Evolutionary conservation across 2,113 vertebrate species (phyloP).

Genomic region (Terrapene triunguis): DNA sequence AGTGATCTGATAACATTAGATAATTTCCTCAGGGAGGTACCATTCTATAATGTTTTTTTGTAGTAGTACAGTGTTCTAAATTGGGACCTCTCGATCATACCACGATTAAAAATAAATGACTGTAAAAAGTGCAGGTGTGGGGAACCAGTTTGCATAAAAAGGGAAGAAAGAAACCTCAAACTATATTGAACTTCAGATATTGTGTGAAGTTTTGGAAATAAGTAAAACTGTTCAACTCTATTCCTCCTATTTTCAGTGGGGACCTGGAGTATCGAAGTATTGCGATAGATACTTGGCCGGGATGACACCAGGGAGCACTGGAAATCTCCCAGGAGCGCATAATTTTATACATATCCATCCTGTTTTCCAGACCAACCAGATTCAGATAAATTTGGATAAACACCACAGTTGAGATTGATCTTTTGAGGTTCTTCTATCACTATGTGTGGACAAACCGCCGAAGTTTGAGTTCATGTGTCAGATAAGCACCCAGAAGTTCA

Average conservation of each 20-base stretch:
- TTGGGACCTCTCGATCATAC: background rate
- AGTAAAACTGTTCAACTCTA: fast-evolving
- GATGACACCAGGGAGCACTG: background rate
- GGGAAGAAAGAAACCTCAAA: background rate
- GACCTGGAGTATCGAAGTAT: background rate
- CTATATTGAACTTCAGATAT: background rate
- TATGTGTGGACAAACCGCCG: background rate
- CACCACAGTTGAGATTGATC: background rate
- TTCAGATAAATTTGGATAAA: background rate
- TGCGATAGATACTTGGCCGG: background rate
- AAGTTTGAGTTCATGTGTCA: background rate
- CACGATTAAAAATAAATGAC: background rate
- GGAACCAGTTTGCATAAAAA: background rate
- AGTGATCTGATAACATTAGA: background rate
- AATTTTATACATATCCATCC: no score
- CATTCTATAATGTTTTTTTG: background rate
- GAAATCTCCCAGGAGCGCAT: background rate
- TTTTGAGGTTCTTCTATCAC: background rate
- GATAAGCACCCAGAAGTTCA: background rate
- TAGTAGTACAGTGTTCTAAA: background rate
- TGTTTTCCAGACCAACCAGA: background rate
- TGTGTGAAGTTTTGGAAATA: background rate
- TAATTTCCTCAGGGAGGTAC: background rate
- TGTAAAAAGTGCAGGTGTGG: background rate
- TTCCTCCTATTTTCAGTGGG: fast-evolving